These are phyloP conservation scores for Dryomyza anilis DNA, from an alignment of 2,888 invertebrate genomes.

Conservation along the genomic window DNA sequence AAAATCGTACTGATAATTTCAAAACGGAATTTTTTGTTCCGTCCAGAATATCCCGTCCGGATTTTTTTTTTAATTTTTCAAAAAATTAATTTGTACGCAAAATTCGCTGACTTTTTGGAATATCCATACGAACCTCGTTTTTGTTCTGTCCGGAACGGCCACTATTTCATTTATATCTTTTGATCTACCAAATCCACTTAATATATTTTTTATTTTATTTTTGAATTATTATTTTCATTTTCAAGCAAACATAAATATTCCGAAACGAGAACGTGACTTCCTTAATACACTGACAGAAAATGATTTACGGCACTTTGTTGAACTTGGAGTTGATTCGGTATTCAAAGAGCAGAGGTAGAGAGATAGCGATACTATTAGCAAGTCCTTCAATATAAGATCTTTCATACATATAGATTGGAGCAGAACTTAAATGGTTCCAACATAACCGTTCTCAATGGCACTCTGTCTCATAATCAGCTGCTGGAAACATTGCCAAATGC, in stretches of 20 bases:
- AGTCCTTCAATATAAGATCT: not conserved
- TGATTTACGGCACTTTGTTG: slow-evolving; percentile 40
- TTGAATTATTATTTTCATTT: not conserved
- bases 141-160: too few species aligned
- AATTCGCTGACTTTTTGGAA: too few species aligned
- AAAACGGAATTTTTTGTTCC: too few species aligned
- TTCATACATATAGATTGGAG: slow-evolving; percentile 47
- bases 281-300: slow-evolving; percentile 35
- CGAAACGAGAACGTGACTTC: slow-evolving; percentile 24
- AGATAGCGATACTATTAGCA: not conserved
- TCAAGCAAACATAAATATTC: slow-evolving; percentile 17
- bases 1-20: too few species aligned
- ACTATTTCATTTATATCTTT: too few species aligned
- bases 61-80: too few species aligned
- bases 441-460: slow-evolving; percentile 53
- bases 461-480: slow-evolving; percentile 54
- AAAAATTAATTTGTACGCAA: too few species aligned
- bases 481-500: slow-evolving; percentile 53
- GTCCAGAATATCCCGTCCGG: too few species aligned
- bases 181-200: too few species aligned
- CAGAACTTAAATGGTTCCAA: slow-evolving; percentile 46
- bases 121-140: too few species aligned
- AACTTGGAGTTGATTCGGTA: slow-evolving; percentile 40
- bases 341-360: slow-evolving; percentile 43
- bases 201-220: too few species aligned